phyloP scores from a whole-genome alignment of 2,113 vertebrate genomes.

The Nyctereutes procyonoides region DNA sequence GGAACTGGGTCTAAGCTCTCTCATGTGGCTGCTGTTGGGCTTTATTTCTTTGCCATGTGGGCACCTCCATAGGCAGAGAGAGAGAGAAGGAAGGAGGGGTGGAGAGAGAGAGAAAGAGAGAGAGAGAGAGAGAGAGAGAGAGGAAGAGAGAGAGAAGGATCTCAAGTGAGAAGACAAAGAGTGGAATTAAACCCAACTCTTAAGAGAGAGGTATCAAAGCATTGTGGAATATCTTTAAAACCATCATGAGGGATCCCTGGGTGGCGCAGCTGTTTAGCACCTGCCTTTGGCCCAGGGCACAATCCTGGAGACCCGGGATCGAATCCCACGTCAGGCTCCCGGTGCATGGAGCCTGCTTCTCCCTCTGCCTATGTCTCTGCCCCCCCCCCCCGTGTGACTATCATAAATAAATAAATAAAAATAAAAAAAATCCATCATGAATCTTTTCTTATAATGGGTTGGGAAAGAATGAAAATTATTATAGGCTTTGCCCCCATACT shows the following conservation, averaged over 20 bases:
- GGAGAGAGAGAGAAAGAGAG: not conserved
- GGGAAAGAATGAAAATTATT: not conserved
- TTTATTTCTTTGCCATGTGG: not conserved
- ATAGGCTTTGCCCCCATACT: not conserved
- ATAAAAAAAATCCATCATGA: not conserved
- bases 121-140: not conserved
- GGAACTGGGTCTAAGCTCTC: not conserved
- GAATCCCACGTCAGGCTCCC: no score
- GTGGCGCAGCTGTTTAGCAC: no score
- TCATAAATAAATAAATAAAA: no score
- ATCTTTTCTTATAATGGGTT: not conserved
- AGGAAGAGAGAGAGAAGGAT: not conserved
- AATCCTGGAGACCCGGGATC: no score
- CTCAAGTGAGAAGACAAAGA: not conserved
- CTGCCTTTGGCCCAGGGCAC: no score
- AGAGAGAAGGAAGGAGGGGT: not conserved
- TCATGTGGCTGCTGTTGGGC: not conserved
- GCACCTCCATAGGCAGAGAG: not conserved
- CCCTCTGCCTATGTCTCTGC: no score
- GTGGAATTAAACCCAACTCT: not conserved
- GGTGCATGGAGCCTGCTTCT: no score
- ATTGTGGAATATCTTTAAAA: not conserved
- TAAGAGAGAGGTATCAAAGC: not conserved
- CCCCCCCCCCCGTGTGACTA: no score
- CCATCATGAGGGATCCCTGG: not conserved